These are phyloP conservation scores for Gasterosteus aculeatus DNA, from an alignment of 2,113 vertebrate genomes.

Conservation along the genomic window DNA sequence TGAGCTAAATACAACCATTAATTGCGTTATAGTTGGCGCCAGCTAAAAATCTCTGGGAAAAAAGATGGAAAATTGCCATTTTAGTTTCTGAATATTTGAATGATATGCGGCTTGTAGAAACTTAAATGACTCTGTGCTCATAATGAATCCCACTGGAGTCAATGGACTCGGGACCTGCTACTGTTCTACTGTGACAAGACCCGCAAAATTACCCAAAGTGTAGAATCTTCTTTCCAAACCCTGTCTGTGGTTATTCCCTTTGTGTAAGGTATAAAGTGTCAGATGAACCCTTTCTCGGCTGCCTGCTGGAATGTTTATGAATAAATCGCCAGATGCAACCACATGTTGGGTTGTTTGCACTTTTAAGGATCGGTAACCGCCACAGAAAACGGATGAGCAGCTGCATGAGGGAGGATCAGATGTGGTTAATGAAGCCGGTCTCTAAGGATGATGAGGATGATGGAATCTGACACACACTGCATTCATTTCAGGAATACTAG, in stretches of 20 bases:
- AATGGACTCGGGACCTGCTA: neutral
- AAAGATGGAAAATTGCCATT: too few species aligned
- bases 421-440: conserved; percentile 31
- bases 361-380: conserved; percentile 19
- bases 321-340: conserved; percentile 33
- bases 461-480: conserved; percentile 15
- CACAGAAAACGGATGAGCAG: conserved; percentile 59
- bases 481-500: neutral
- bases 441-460: conserved; percentile 9
- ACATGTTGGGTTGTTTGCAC: conserved; percentile 40
- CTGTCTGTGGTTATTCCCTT: neutral
- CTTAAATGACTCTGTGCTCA: neutral
- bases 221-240: neutral
- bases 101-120: too few species aligned
- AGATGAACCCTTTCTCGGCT: conserved; percentile 10
- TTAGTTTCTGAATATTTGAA: too few species aligned
- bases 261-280: neutral
- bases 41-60: too few species aligned
- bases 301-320: conserved; percentile 12
- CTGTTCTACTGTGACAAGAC: neutral
- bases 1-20: too few species aligned
- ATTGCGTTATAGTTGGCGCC: too few species aligned
- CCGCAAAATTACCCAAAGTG: neutral
- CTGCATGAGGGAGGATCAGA: conserved; percentile 31
- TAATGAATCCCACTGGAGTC: neutral